A percentile compares a stretch with the other conserved stretches of the same genome.
phyloP scores from a whole-genome alignment of 1,140 invertebrate species.

The Trichonephila inaurata region DNA sequence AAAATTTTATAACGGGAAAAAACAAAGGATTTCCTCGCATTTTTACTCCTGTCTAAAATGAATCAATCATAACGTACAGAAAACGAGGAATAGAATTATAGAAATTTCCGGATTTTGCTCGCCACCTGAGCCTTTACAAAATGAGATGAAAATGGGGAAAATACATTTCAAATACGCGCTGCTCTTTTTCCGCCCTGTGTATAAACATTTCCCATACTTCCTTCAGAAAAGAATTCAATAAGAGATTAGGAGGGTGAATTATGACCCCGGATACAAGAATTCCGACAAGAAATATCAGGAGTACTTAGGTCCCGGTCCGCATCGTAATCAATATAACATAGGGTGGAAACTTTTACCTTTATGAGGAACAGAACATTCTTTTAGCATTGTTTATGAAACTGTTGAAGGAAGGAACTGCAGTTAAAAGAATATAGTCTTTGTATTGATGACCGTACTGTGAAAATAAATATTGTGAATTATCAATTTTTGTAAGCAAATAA shows the following conservation, averaged over 20 bases:
- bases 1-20: not conserved
- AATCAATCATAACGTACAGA: not conserved
- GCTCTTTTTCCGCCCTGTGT: not conserved
- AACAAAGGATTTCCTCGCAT: not conserved
- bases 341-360: not conserved
- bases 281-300: conserved; percentile 2
- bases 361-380: not conserved
- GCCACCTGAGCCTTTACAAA: conserved; percentile 12
- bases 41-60: not conserved
- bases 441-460: no score
- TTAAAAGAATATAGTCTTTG: no score
- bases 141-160: not conserved
- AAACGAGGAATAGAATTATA: not conserved
- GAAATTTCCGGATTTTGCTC: not conserved
- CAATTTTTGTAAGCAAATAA: no score
- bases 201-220: not conserved
- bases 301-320: not conserved
- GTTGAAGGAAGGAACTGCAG: no score
- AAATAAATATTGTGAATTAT: no score
- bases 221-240: conserved; percentile 48
- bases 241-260: conserved; percentile 25
- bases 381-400: no score
- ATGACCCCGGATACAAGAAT: conserved; percentile 32
- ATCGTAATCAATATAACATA: not conserved
- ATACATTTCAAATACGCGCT: not conserved